Evolutionary conservation across 2,113 vertebrate species (phyloP).

Genomic region (Origma solitaria): DNA sequence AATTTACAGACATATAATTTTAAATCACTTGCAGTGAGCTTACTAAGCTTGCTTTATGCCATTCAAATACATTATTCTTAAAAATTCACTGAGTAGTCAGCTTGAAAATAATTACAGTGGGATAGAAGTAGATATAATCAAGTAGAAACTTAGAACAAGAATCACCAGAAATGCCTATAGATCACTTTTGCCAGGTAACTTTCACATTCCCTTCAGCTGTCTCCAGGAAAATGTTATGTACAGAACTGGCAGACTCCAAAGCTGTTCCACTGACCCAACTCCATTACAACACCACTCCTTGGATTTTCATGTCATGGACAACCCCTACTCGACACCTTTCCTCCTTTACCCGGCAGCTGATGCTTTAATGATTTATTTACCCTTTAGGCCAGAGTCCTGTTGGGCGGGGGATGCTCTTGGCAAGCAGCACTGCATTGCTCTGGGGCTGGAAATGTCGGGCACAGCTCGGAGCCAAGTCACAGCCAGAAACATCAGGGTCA

Average conservation of each 20-base stretch:
- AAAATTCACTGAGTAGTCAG: constrained; percentile 47
- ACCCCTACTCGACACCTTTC: rapidly evolving
- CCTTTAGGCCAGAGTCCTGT: background rate
- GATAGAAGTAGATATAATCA: background rate
- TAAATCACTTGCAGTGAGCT: constrained; percentile 44
- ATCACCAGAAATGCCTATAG: background rate
- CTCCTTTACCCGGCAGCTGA: background rate
- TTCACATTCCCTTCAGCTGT: background rate
- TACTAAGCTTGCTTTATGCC: constrained; percentile 32
- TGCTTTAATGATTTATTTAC: background rate
- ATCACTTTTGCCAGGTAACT: background rate
- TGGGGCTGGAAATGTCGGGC: background rate
- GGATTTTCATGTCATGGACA: background rate
- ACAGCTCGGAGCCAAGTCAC: background rate
- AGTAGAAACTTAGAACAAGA: background rate
- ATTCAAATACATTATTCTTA: constrained; percentile 41
- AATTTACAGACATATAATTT: constrained; percentile 50
- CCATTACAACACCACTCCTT: background rate
- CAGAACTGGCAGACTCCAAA: background rate
- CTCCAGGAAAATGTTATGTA: background rate
- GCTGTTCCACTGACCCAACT: background rate
- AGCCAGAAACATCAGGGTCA: background rate
- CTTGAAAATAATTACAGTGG: constrained; percentile 14
- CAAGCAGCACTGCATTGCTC: background rate
- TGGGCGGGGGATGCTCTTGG: too few species aligned